Evolutionary conservation across 2,113 vertebrate species (phyloP).

Genomic region (Vulpes lagopus): DNA sequence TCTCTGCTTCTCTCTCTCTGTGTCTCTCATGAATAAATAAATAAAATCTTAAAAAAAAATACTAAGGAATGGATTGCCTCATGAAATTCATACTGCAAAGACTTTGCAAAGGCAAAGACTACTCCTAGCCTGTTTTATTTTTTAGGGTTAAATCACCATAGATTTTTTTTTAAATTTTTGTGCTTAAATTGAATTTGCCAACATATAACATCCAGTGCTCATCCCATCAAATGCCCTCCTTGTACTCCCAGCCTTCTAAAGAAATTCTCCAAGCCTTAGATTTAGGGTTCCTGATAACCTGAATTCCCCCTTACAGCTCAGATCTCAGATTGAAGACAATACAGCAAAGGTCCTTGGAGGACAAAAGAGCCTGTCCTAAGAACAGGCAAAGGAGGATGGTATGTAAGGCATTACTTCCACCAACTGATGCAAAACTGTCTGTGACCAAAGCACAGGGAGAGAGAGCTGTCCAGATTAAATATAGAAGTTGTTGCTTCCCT

Average conservation of each 20-base stretch:
- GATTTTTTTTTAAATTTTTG: too few relatives aligned
- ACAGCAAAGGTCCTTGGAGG: neutral
- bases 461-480: neutral
- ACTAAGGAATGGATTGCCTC: neutral
- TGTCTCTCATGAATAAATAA: too few relatives aligned
- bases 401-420: neutral
- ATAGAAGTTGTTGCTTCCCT: neutral
- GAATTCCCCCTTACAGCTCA: neutral
- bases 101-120: neutral
- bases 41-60: too few relatives aligned
- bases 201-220: too few relatives aligned
- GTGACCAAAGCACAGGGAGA: neutral
- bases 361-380: neutral
- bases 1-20: too few relatives aligned
- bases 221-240: too few relatives aligned
- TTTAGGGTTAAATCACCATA: too few relatives aligned
- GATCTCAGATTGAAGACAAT: neutral
- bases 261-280: neutral
- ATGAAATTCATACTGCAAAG: neutral
- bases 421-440: neutral
- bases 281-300: neutral
- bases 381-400: neutral
- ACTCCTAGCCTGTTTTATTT: neutral
- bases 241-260: neutral
- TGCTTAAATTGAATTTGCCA: too few relatives aligned